These are phyloP conservation scores for Acrossocheilus wenchowensis DNA, from an alignment of 2,797 vertebrate species.

Conservation along the genomic window DNA sequence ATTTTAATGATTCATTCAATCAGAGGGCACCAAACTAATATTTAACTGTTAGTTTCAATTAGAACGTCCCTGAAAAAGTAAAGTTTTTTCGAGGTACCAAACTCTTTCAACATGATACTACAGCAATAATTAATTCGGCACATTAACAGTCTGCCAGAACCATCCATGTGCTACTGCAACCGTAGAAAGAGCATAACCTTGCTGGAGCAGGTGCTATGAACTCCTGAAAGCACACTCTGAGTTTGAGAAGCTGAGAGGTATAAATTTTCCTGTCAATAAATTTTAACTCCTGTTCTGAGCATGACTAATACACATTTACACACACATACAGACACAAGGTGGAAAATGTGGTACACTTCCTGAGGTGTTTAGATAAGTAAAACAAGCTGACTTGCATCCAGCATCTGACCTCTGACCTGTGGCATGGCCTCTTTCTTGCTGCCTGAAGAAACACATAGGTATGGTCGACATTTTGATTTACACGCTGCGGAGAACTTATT, in stretches of 20 bases:
- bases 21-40: neutral
- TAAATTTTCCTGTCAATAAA: slow-evolving; percentile 17
- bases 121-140: slow-evolving; percentile 6
- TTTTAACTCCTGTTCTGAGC: slow-evolving; percentile 1
- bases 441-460: slow-evolving; percentile 6
- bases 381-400: neutral
- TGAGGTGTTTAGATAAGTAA: neutral
- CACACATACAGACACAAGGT: neutral
- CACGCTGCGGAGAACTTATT: slow-evolving; percentile 17
- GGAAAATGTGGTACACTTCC: neutral
- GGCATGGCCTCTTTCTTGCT: neutral
- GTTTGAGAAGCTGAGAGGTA: slow-evolving; percentile 1
- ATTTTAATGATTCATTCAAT: neutral
- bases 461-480: neutral
- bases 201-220: neutral
- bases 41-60: neutral
- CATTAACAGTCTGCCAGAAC: neutral
- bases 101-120: neutral
- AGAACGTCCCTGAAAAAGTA: neutral
- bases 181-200: neutral
- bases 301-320: slow-evolving; percentile 10
- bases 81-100: neutral
- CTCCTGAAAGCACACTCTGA: neutral
- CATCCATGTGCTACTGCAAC: neutral
- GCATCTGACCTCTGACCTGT: slow-evolving; percentile 24